phyloP scores from a whole-genome alignment of 2,888 invertebrate genomes.

The Trissolcus japonicus region DNA sequence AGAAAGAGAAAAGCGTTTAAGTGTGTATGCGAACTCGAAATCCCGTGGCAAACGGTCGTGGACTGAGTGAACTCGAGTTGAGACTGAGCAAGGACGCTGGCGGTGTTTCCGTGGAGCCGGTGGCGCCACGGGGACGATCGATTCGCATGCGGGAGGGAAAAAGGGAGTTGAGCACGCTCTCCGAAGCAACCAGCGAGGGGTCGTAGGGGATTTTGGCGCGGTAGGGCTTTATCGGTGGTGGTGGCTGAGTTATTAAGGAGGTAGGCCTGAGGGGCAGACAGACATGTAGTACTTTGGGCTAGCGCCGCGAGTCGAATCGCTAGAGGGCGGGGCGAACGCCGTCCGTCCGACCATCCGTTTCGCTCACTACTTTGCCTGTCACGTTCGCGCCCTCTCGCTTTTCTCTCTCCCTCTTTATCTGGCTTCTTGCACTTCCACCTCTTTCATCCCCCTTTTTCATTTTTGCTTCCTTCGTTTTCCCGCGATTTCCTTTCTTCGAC shows the following conservation, averaged over 20 bases:
- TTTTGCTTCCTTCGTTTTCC: not conserved
- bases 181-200: conserved; percentile 34
- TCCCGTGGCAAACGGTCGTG: conserved; percentile 74
- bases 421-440: not conserved
- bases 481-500: not conserved
- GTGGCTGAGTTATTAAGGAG: conserved; percentile 46
- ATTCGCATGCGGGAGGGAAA: conserved; percentile 55
- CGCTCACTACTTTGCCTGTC: not conserved
- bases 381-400: not conserved
- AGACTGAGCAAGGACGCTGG: conserved; percentile 69
- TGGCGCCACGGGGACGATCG: conserved; percentile 68
- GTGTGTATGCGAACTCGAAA: conserved; percentile 66
- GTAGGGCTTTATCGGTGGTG: conserved; percentile 45
- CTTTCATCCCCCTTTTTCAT: conserved; percentile 3
- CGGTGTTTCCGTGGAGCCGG: conserved; percentile 66
- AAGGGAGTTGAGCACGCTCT: conserved; percentile 27
- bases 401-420: not conserved
- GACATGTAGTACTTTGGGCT: conserved; percentile 30
- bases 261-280: conserved; percentile 12
- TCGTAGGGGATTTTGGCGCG: conserved; percentile 45
- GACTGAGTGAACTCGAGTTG: conserved; percentile 75
- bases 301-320: conserved; percentile 53
- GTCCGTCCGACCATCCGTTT: conserved; percentile 21
- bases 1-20: conserved; percentile 38
- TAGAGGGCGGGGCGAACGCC: conserved; percentile 66